Percentiles rank a stretch among this genome's conserved stretches.
Conservation (phyloP, 2,113 vertebrate genomes). For the Scomber scombrus region DNA sequence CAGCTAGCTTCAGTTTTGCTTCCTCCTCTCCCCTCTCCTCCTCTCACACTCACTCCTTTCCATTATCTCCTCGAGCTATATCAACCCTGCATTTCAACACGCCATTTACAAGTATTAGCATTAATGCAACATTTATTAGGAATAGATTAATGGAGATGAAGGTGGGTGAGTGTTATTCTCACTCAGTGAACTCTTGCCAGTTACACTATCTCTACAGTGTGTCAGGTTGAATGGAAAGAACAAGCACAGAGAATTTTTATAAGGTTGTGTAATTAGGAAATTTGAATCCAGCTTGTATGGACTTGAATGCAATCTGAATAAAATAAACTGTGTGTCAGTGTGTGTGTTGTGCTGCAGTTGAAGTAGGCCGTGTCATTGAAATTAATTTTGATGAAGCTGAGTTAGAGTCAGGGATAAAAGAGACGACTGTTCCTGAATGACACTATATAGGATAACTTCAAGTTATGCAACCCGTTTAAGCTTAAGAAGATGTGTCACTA, state of each 20-base stretch:
- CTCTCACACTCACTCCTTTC: constrained; percentile 3
- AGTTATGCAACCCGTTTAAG: constrained; percentile 36
- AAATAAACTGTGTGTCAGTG: constrained; percentile 21
- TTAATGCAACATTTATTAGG: constrained; percentile 75
- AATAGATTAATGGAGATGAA: constrained; percentile 67
- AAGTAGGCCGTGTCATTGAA: constrained; percentile 19
- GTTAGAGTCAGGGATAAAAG: constrained; percentile 21
- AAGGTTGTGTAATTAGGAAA: constrained; percentile 63
- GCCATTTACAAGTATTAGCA: constrained; percentile 80
- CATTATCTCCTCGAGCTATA: constrained; percentile 53
- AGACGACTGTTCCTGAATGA: constrained; percentile 20
- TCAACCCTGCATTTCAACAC: constrained; percentile 65
- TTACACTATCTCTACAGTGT: constrained; percentile 50
- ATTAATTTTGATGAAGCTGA: constrained; percentile 25
- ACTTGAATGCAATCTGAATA: constrained; percentile 28
- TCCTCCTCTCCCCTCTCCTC: constrained; percentile 1
- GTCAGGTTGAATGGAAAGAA: constrained; percentile 58
- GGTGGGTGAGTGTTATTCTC: constrained; percentile 60
- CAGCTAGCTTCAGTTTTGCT: constrained; percentile 45
- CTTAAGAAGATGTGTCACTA: constrained; percentile 12
- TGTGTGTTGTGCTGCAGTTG: constrained; percentile 36
- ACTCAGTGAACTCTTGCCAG: constrained; percentile 53
- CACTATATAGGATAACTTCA: constrained; percentile 40
- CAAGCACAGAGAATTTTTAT: constrained; percentile 47
- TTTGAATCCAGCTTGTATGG: constrained; percentile 32